Base-by-base conservation (phyloP, 2,113 vertebrate genomes). In the Mesocricetus auratus region DNA sequence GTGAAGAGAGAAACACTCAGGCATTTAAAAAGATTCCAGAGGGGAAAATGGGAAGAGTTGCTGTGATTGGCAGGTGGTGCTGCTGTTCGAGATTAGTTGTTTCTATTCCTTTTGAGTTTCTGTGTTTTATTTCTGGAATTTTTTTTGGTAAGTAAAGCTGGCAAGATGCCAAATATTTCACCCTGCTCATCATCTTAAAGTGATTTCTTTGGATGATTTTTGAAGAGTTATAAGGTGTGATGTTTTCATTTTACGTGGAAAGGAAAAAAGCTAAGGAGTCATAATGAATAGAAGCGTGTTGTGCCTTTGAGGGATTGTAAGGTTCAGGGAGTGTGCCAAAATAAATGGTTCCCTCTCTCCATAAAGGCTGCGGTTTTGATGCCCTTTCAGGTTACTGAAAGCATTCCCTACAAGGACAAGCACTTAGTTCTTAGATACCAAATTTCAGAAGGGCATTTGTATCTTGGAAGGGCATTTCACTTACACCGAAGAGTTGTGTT, bases 161-260 rank as follows among this genome's bases (percentile, higher is more conserved):
- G 45, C n/a, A 82, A 96, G 53, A 78, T 83, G 64, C n/a, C 39
- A 93, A 93, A 56, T 91, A 81, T 89, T 91, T 93, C 33, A 81
- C 24, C 83, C 10, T 82, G 26, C 93, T 26, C 24, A 82, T 82
- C 24, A 94, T 71, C 26, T 78, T 87, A 83, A 96, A 85, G 60
- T 78, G n/a, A 19, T 78, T 95, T 47, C 39, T 95, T 92, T 89
- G 22, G 31, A 68, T 93, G 82, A 89, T 96, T 95, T 95, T 89
- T 96, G 89, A 83, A 50, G 58, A 92, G 9, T 81, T 64, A 86
- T 9, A 73, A 47, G 2, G 60, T 77, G n/a, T 87, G 45, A 96
- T 93, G 42, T 78, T 95, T 91, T 91, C 42, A 93, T 93, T 97
- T 94, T 83, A 93, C 66, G 45, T 60, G 86, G 60, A 77, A 92